Conservation (phyloP, 1,140 invertebrate genomes). For the Aleiodes sp. region DNA sequence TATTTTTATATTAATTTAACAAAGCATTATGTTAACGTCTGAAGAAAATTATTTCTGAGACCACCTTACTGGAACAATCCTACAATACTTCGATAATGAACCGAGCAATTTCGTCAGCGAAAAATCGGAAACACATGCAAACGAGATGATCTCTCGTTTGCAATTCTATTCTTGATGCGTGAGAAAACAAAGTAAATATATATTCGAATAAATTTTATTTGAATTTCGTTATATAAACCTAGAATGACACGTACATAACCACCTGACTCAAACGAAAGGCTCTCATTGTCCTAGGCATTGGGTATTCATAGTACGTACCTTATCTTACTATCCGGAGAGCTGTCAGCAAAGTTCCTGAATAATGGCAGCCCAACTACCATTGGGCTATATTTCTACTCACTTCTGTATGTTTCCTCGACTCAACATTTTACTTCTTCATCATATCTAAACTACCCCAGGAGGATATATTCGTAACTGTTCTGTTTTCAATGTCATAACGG, state of each 20-base stretch:
- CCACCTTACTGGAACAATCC: no score
- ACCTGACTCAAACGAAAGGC: constrained; percentile 14
- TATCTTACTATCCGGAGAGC: constrained; percentile 66
- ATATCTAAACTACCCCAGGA: constrained; percentile 59
- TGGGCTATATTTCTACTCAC: constrained; percentile 13
- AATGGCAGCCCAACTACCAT: constrained; percentile 42
- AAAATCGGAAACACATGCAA: no score
- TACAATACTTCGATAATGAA: no score
- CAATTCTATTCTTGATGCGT: no score
- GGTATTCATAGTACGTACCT: constrained; percentile 64
- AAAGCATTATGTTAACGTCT: no score
- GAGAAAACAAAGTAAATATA: not conserved
- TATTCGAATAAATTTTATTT: not conserved
- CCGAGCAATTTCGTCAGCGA: no score
- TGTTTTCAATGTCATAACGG: constrained; percentile 56
- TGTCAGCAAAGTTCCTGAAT: constrained; percentile 68
- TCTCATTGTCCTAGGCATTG: constrained; percentile 58
- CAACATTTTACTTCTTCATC: constrained; percentile 29
- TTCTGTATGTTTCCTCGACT: constrained; percentile 16
- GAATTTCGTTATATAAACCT: not conserved
- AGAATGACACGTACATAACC: constrained; percentile 5
- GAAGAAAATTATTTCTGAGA: no score
- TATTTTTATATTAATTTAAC: no score
- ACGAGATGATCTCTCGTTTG: no score
- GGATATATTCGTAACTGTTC: constrained; percentile 64